A percentile compares a stretch with the other conserved stretches of the same genome.
Conservation (phyloP, 1,140 invertebrate species). For the Tetramorium parvispinum region DNA sequence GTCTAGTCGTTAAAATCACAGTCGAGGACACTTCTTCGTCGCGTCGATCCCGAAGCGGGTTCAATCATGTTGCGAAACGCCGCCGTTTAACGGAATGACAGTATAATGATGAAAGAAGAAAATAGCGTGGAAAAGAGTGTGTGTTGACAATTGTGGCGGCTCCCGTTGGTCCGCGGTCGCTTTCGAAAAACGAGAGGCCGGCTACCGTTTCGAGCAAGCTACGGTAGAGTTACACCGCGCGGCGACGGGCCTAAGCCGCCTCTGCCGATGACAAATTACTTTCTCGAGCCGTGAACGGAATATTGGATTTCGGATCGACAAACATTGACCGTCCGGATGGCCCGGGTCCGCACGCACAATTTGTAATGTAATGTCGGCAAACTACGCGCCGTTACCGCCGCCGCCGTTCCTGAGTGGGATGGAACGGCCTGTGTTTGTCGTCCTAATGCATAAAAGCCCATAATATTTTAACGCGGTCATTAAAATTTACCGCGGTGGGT, state of each 20-base stretch:
- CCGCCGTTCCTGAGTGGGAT: conserved; percentile 30
- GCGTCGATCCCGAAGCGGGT: background rate
- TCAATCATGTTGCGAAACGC: background rate
- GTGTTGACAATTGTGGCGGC: background rate
- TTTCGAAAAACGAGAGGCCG: background rate
- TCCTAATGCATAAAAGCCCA: conserved; percentile 67
- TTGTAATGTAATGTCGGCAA: conserved; percentile 64
- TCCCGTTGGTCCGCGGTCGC: background rate
- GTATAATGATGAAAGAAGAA: background rate
- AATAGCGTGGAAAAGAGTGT: background rate
- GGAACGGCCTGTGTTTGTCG: conserved; percentile 64
- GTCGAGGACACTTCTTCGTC: background rate
- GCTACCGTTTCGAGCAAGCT: conserved; percentile 14
- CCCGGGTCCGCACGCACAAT: conserved; percentile 62
- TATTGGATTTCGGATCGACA: conserved; percentile 76
- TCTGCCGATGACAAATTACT: conserved; percentile 78
- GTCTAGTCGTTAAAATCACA: background rate
- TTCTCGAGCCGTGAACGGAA: conserved; percentile 67
- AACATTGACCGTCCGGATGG: conserved; percentile 74
- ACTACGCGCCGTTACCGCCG: conserved; percentile 29
- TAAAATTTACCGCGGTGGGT: conserved; percentile 69
- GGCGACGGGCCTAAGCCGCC: background rate
- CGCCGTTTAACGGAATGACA: background rate
- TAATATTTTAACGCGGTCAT: conserved; percentile 70
- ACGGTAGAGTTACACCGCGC: background rate